These are phyloP conservation scores for Xenotilapia leptura DNA, from an alignment of 2,113 vertebrate genomes.

Conservation along the genomic window DNA sequence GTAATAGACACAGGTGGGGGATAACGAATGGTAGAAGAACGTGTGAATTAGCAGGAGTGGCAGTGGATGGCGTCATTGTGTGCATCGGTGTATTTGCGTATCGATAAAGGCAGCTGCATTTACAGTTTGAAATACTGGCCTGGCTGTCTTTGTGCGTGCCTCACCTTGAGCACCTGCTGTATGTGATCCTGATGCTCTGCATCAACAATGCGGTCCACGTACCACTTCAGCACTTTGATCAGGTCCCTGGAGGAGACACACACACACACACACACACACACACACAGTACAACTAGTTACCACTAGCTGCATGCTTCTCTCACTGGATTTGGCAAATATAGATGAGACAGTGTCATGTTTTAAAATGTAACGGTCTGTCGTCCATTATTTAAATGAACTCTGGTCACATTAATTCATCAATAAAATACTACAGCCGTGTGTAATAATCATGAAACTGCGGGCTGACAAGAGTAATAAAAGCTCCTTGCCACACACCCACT, in stretches of 20 bases:
- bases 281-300: neutral
- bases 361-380: neutral
- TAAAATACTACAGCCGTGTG: neutral
- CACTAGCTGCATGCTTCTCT: neutral
- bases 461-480: neutral
- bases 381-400: neutral
- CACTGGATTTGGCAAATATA: neutral
- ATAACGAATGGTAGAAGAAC: neutral
- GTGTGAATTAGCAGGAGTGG: neutral
- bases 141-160: neutral
- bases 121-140: neutral
- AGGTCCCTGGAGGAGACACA: conserved; percentile 79
- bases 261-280: too few species aligned
- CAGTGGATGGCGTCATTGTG: neutral
- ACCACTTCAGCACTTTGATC: conserved; percentile 97
- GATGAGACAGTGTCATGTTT: conserved; percentile 9
- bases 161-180: conserved; percentile 95
- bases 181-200: conserved; percentile 94
- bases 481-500: neutral
- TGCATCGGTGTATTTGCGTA: neutral
- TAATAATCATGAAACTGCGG: neutral
- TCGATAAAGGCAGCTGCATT: too few species aligned
- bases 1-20: conserved; percentile 3
- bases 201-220: conserved; percentile 94
- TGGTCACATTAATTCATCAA: neutral